phyloP scores from a whole-genome alignment of 2,888 invertebrate species.

The Drosophila nigricruria region DNA sequence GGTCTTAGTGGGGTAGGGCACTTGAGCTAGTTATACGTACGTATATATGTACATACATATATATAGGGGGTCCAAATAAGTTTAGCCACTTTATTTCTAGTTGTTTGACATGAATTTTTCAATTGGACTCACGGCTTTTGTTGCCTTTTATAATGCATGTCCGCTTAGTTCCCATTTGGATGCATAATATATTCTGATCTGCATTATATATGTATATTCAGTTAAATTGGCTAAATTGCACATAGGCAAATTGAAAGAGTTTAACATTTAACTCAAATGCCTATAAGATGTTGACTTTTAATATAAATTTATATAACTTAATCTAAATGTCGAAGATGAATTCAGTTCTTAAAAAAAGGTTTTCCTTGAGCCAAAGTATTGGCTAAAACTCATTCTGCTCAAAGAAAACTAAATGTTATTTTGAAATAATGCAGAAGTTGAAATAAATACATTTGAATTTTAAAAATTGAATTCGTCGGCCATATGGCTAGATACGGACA shows the following conservation, averaged over 20 bases:
- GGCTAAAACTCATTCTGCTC: background rate
- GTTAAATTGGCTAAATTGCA: background rate
- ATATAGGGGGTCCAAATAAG: background rate
- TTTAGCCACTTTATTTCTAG: slow-evolving; percentile 24
- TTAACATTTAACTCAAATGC: background rate
- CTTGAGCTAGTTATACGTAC: slow-evolving; percentile 66
- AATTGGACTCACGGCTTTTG: background rate
- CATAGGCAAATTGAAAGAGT: background rate
- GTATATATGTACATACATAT: slow-evolving; percentile 11
- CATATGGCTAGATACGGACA: background rate
- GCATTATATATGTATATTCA: no score
- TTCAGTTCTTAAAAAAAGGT: background rate
- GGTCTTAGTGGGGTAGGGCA: slow-evolving; percentile 69
- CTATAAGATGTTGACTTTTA: background rate
- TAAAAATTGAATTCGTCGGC: background rate
- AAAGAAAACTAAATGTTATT: background rate
- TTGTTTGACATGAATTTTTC: slow-evolving; percentile 20
- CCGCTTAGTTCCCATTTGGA: background rate
- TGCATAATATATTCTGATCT: background rate
- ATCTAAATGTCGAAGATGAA: background rate
- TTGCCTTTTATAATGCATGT: background rate
- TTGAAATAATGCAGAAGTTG: background rate
- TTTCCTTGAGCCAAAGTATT: background rate
- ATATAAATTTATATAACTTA: background rate
- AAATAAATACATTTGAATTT: background rate